Evolutionary conservation across 2,888 invertebrate genomes (phyloP), one percentile per base, ranked within the genome.

Genomic region (Cenopis cana): DNA sequence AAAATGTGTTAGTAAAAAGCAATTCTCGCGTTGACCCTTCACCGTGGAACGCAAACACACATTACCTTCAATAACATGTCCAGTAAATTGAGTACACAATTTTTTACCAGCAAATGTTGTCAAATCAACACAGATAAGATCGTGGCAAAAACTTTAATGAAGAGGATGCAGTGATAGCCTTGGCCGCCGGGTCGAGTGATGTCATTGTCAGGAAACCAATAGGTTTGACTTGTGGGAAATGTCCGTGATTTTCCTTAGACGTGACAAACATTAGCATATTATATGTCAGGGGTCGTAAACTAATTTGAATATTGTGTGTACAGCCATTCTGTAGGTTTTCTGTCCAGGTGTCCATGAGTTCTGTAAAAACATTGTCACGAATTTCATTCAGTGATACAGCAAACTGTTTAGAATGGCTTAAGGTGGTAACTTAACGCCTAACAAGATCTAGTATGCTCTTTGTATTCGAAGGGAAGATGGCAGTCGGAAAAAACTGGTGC

Each of bases 111-210:
- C 54, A 55, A 71, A 67, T 67, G 71, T 71, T 67, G 71, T 71
- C 71, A 71, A 71, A 71, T 67, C 60, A 71, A 41, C 52, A 50
- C 49, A 50, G 71, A 71, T 71, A 71, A 55, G 56, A 71, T 67
- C 67, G 29, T 18, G 38, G 55, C 60, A 71, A 66, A 71, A 71
- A 67, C 18, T 41, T 57, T 70, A 70, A 71, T 71, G 71, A 71
- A 61, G 66, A 71, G 71, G 71, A 71, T 71, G 61, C 65, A 73
- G 12, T 49, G 50, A 33, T 33, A 68, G 36, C 72, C 72, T 73
- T 73, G 72, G 60, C 67, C 64, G 29, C 8, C 20, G 59, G 70
- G 59, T 60, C 69, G 61, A 59, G 59, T 73, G 72, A 73, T 69
- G 65, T 69, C 72, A 69, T 71, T 41, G 46, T 17, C 61, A 56